Base-by-base conservation (phyloP, 2,113 vertebrate species). In the Hemicordylus capensis region DNA sequence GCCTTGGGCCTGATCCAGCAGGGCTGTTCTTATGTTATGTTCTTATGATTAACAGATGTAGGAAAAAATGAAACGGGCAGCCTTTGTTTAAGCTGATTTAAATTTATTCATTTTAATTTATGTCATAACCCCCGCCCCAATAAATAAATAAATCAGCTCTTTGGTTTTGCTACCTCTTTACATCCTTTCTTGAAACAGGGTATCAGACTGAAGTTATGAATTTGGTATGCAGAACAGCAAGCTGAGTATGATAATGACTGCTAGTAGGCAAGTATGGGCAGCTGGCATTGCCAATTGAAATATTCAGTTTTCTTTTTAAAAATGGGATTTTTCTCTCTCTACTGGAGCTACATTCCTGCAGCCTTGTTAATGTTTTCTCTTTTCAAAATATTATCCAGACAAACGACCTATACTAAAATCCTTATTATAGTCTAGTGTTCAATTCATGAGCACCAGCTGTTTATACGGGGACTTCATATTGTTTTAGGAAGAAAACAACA, bases 51-150 rank as follows among this genome's bases (percentile, higher is more conserved):
- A 82, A 6, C 59, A 83, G 54, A n/a, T n/a, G n/a, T n/a, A 85
- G 34, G 54, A 66, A 83, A 7, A 86, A 72, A 51, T 20, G 22
- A 24, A 28, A 0, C 39, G 37, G 88, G 1, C 4, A 80, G 5
- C 61, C 77, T n/a, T 88, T 81, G 28, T 90, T 93, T 56, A 85
- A 54, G 66, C 14, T 89, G 86, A 89, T 91, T 92, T 89, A 90
- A 91, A 85, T 64, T 89, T 74, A 66, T 88, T 78, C 87, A 42
- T 85, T 92, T 87, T 83, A 90, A 88, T 78, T 17, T 0, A 76
- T 78, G 48, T 1, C 8, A 85, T n/a, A n/a, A n/a, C n/a, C n/a
- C n/a, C n/a, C n/a, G n/a, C n/a, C n/a, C n/a, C n/a, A 69, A 73
- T 88, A 88, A 89, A 88, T 83, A 31, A 70, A 42, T 54, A 91